Conservation (phyloP, 2,797 vertebrate genomes). For the Lithobates pipiens region DNA sequence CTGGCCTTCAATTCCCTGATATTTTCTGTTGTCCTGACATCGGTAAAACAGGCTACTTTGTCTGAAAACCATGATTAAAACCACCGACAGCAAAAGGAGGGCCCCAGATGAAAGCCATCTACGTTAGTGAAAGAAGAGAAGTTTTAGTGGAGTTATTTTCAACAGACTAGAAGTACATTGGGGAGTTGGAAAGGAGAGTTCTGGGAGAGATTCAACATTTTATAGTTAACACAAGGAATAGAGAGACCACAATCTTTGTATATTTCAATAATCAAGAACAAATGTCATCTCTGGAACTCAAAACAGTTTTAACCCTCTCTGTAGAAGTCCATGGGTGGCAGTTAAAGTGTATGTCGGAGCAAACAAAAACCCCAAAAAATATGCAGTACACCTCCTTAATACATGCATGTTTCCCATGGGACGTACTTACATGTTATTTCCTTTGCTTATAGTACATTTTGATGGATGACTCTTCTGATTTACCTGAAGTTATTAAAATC, state of each 20-base stretch:
- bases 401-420: too few species aligned
- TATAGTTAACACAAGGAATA: conserved; percentile 55
- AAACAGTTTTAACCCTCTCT: conserved; percentile 39
- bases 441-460: too few species aligned
- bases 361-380: too few species aligned
- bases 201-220: conserved; percentile 23
- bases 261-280: conserved; percentile 68
- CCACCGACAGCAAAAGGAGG: conserved; percentile 14
- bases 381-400: too few species aligned
- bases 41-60: background rate
- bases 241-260: conserved; percentile 40
- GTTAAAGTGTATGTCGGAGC: too few species aligned
- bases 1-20: background rate
- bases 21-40: conserved; percentile 4
- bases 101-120: conserved; percentile 53
- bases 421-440: too few species aligned
- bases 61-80: conserved; percentile 42
- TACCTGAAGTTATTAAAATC: too few species aligned
- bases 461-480: too few species aligned
- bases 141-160: conserved; percentile 50
- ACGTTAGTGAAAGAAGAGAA: conserved; percentile 17
- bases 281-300: conserved; percentile 66
- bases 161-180: conserved; percentile 19
- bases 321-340: too few species aligned
- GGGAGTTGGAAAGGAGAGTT: background rate